These are phyloP conservation scores for Pinctada fucata DNA, from an alignment of 2,888 invertebrate species.

Conservation along the genomic window DNA sequence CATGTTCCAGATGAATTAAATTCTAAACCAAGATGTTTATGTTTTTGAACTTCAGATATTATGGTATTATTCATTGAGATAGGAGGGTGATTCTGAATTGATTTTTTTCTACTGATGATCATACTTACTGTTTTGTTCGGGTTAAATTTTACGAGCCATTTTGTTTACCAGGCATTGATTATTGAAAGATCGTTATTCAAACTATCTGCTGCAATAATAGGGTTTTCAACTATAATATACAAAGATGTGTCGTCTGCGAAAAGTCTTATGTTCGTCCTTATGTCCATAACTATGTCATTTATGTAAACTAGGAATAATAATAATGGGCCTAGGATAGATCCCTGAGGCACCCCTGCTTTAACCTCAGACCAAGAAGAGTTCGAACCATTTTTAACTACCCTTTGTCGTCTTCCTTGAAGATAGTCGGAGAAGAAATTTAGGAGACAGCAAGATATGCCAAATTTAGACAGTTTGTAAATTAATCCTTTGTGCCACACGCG, in stretches of 20 bases:
- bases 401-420: not conserved
- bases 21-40: conserved; percentile 6
- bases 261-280: conserved; percentile 23
- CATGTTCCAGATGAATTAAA: no score
- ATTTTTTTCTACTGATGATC: not conserved
- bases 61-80: no score
- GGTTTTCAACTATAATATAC: no score
- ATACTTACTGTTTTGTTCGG: conserved; percentile 11
- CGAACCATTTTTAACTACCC: conserved; percentile 1
- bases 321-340: conserved; percentile 17
- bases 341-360: conserved; percentile 23
- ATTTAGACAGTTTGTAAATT: conserved; percentile 14
- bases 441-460: conserved; percentile 6
- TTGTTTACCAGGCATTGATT: not conserved
- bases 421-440: conserved; percentile 9
- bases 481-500: conserved; percentile 16
- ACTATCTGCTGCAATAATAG: no score
- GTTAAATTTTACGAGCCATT: conserved; percentile 3
- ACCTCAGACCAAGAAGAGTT: not conserved
- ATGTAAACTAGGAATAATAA: no score
- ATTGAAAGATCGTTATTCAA: no score
- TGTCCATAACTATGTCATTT: no score
- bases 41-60: not conserved
- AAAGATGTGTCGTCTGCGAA: conserved; percentile 29
- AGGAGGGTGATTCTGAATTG: no score